Percentiles rank a stretch among this genome's conserved stretches.
Conservation (phyloP, 2,113 vertebrate genomes). For the Pseudorectes ferrugineus region DNA sequence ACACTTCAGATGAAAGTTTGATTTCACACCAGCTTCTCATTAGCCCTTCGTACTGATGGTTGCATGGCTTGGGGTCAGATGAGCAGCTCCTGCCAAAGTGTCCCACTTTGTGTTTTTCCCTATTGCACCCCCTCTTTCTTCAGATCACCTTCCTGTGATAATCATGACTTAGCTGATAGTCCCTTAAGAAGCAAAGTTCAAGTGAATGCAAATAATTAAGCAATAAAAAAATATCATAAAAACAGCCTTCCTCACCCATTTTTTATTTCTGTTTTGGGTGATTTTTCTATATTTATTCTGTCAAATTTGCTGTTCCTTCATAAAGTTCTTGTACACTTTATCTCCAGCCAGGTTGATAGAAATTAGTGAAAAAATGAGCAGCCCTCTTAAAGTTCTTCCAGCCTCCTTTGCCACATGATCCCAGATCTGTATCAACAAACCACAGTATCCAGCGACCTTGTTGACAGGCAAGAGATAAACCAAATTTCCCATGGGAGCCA, state of each 20-base stretch:
- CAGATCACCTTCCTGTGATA: neutral
- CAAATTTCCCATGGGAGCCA: neutral
- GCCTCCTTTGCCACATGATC: neutral
- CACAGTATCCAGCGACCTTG: neutral
- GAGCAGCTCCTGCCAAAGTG: neutral
- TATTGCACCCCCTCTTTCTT: neutral
- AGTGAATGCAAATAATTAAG: neutral
- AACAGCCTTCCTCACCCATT: neutral
- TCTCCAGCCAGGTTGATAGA: neutral
- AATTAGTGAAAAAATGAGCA: neutral
- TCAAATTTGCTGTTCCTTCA: neutral
- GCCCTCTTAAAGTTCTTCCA: neutral
- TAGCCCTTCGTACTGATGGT: accelerated
- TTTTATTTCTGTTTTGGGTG: neutral
- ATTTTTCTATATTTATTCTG: neutral
- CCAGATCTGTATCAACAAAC: neutral
- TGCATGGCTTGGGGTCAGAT: neutral
- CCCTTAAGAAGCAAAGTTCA: neutral
- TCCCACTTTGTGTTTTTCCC: neutral
- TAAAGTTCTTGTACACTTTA: neutral
- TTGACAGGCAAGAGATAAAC: neutral
- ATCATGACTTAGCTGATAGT: neutral
- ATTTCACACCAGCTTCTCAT: neutral
- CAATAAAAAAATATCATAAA: neutral
- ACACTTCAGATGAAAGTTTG: neutral